Evolutionary conservation across 2,797 vertebrate genomes (phyloP), one percentile per base, ranked within the genome.

Genomic region (Nothura maculosa): DNA sequence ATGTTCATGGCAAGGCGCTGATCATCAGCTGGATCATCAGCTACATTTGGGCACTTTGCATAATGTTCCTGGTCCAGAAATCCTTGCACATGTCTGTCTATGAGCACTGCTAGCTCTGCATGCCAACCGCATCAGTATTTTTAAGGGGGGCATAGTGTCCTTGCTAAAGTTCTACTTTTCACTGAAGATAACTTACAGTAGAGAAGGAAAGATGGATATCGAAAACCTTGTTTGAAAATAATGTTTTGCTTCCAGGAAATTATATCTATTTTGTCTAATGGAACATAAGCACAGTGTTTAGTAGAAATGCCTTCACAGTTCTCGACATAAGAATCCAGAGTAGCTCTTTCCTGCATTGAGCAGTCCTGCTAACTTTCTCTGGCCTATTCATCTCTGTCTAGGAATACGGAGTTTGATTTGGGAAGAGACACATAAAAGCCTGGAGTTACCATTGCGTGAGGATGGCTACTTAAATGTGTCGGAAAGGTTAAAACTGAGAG

Each of bases 401-500:
- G 12, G 19, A 50, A 22, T 15, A 43, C 0, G 1, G 45, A 40
- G 58, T 86, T 93, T 93, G 8, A 27, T 70, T 67, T 25, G 22
- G 15, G 22, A 43, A 22, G n/a, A 72, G 66, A 6, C 15, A 38
- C 28, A 17, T 54, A 13, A 74, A 74, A 28, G 43, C 18, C 34
- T 57, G 32, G 25, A 70, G 7, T 50, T 73, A 4, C 19, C 40
- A 10, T 8, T 73, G 9, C 19, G n/a, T 1, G 19, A 30, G 18
- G 3, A 52, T 73, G 9, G 9, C 5, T 22, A 34, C 58, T 91
- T 95, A 57, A 30, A 85, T 18, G 13, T 54, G 91, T 87, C 79
- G 21, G 17, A 72, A 84, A 89, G 61, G 75, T 86, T 94, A 92
- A 90, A 91, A 3, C 66, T 61, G 82, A 80, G 54, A 30, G 42